phyloP scores from a whole-genome alignment of 2,888 invertebrate species.

The Chrysolina oricalcia region DNA sequence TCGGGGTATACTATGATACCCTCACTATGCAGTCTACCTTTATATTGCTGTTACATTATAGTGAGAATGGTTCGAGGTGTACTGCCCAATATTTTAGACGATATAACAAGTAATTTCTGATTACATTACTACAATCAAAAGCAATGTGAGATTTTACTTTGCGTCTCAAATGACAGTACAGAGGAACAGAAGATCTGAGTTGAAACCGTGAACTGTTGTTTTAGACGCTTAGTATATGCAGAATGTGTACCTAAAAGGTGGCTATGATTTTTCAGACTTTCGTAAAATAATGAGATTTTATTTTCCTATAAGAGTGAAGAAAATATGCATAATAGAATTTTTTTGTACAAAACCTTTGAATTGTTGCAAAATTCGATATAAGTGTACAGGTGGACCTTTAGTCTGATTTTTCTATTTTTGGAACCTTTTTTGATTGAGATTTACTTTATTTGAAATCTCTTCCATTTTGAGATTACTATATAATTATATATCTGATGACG shows the following conservation, averaged over 20 bases:
- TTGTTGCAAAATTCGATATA: too few relatives aligned
- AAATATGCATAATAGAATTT: not conserved
- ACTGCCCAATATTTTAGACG: not conserved
- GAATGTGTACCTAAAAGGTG: constrained; percentile 19
- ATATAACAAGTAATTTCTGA: not conserved
- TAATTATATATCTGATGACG: too few relatives aligned
- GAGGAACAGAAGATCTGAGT: not conserved
- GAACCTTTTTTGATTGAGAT: too few relatives aligned
- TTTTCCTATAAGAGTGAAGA: constrained; percentile 20
- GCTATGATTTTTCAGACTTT: constrained; percentile 15
- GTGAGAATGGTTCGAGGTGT: not conserved
- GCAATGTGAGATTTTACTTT: not conserved
- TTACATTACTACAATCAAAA: not conserved
- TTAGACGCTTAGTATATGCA: not conserved
- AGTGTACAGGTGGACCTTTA: too few relatives aligned
- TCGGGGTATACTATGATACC: not conserved
- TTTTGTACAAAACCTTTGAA: not conserved
- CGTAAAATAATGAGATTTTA: constrained; percentile 15
- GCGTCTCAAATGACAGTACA: not conserved
- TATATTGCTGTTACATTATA: too few relatives aligned
- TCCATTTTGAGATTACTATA: too few relatives aligned
- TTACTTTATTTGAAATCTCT: too few relatives aligned
- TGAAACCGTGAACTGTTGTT: not conserved
- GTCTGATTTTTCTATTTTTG: too few relatives aligned
- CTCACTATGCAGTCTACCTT: too few relatives aligned